Conservation (phyloP, 2,888 invertebrate genomes). For the Noctua comes region DNA sequence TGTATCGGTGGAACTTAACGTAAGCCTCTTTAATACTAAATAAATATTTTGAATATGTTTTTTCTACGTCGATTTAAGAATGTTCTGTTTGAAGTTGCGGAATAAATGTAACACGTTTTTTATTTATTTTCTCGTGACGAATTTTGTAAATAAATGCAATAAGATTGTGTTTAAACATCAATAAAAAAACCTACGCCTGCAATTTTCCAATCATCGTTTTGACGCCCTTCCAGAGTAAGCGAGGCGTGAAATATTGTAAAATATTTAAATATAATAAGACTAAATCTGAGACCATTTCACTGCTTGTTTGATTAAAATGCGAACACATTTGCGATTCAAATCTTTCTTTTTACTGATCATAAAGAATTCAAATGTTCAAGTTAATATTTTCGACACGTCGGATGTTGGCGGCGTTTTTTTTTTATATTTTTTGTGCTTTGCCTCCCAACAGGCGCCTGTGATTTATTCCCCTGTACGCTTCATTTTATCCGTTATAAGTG, state of each 20-base stretch:
- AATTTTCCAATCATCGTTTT: constrained; percentile 50
- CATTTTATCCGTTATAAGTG: constrained; percentile 71
- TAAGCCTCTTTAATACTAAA: constrained; percentile 78
- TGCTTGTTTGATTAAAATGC: constrained; percentile 86
- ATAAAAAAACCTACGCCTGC: constrained; percentile 12
- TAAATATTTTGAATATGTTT: constrained; percentile 74
- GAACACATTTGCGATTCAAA: constrained; percentile 89
- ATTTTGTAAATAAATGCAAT: constrained; percentile 20
- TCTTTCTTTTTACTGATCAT: constrained; percentile 89
- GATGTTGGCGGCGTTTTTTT: constrained; percentile 70
- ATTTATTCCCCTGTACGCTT: constrained; percentile 77
- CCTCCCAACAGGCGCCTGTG: constrained; percentile 68
- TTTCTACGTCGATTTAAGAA: constrained; percentile 38
- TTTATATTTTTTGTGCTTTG: constrained; percentile 64
- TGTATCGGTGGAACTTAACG: constrained; percentile 76
- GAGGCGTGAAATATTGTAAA: constrained; percentile 54
- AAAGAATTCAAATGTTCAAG: constrained; percentile 88
- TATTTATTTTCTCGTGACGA: constrained; percentile 5
- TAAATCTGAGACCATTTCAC: constrained; percentile 69
- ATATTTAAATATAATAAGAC: constrained; percentile 65
- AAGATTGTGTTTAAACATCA: constrained; percentile 16
- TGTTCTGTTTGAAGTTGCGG: constrained; percentile 27
- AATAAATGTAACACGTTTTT: constrained; percentile 9
- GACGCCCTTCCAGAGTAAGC: constrained; percentile 5
- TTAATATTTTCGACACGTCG: constrained; percentile 89